Conservation (phyloP, 1,140 invertebrate species). For the Lanistes nyassanus region DNA sequence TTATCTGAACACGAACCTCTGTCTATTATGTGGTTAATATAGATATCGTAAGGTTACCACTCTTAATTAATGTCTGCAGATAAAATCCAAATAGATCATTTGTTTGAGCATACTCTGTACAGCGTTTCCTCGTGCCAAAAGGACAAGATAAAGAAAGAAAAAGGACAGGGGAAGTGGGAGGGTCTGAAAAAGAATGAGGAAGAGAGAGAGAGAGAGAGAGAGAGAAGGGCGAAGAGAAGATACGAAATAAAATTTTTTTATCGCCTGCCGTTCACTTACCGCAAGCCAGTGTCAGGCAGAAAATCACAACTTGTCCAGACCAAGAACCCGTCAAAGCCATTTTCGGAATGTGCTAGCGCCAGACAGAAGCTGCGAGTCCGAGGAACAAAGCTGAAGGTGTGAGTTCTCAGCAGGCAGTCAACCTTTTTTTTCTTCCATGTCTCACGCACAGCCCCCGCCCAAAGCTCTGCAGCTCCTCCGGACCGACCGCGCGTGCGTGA, state of each 20-base stretch:
- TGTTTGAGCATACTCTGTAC: background rate
- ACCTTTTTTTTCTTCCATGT: no score
- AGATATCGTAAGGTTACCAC: background rate
- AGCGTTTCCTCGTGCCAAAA: no score
- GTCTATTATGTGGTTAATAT: slow-evolving; percentile 1
- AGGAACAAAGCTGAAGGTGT: no score
- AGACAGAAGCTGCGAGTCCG: no score
- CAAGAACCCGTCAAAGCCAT: no score
- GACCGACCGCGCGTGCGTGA: background rate
- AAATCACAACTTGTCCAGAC: no score
- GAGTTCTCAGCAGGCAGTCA: no score
- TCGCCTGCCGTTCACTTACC: background rate
- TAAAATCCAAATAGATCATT: background rate
- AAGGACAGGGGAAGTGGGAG: background rate
- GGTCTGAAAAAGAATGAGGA: background rate
- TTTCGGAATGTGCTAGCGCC: no score
- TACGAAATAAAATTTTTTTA: background rate
- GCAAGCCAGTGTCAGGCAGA: no score
- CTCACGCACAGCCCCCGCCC: no score
- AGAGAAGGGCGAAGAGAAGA: slow-evolving; percentile 9
- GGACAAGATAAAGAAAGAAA: background rate
- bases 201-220: slow-evolving; percentile 9
- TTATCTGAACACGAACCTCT: no score
- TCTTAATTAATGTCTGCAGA: background rate
- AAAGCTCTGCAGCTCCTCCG: no score